Conservation (phyloP, 2,113 vertebrate genomes). For the Aix galericulata region DNA sequence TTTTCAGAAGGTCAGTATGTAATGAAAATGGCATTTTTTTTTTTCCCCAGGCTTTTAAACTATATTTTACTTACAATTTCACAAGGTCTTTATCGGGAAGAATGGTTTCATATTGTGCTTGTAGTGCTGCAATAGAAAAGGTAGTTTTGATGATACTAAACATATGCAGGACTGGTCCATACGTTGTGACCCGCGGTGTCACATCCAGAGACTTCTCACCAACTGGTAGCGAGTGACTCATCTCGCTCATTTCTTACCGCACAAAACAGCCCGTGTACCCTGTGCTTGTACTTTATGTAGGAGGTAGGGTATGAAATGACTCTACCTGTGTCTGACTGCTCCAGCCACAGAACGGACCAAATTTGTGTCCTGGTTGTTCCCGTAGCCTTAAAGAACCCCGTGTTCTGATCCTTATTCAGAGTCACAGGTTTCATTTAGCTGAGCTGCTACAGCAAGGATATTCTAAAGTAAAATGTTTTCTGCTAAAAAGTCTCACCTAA, state of each 20-base stretch:
- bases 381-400: neutral
- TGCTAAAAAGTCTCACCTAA: neutral
- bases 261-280: neutral
- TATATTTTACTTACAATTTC: neutral
- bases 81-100: neutral
- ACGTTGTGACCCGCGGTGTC: neutral
- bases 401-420: neutral
- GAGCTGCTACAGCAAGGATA: neutral
- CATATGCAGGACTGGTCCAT: neutral
- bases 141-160: neutral
- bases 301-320: neutral
- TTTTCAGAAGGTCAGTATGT: neutral
- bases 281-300: neutral
- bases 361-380: neutral
- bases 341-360: neutral
- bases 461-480: neutral
- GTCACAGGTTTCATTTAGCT: neutral
- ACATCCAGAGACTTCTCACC: neutral
- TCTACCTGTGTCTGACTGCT: neutral
- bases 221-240: conserved; percentile 4
- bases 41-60: neutral
- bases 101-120: neutral
- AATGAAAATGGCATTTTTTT: neutral
- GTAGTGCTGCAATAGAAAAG: neutral
- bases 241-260: neutral